These are phyloP conservation scores for Theocolax elegans DNA, from an alignment of 1,140 invertebrate genomes.

Conservation along the genomic window DNA sequence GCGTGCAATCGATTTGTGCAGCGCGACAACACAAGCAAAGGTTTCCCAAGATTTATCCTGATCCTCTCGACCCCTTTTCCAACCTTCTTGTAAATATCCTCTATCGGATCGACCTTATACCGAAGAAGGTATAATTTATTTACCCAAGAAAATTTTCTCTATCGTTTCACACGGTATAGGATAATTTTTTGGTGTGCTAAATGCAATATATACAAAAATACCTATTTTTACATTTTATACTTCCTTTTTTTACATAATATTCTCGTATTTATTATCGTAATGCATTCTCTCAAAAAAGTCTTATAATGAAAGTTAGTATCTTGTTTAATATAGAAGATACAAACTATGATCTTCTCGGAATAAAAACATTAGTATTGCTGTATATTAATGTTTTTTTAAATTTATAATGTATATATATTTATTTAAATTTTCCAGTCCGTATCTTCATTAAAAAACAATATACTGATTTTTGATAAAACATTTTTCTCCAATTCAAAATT, in stretches of 20 bases:
- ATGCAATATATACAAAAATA: background rate
- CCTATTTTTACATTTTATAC: background rate
- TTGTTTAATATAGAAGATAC: background rate
- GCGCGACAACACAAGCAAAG: background rate
- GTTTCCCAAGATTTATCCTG: background rate
- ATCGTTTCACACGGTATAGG: background rate
- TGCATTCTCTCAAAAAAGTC: background rate
- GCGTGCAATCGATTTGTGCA: background rate
- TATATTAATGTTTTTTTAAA: too few species aligned
- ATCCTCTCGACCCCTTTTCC: conserved; percentile 10
- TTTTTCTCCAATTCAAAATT: too few species aligned
- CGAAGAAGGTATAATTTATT: conserved; percentile 3
- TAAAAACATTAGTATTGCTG: background rate
- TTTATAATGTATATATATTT: too few species aligned
- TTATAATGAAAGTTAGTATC: background rate
- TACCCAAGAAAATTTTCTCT: background rate
- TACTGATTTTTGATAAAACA: too few species aligned
- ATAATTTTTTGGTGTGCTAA: background rate
- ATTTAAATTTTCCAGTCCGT: too few species aligned
- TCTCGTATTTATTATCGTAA: background rate
- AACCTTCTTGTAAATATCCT: background rate
- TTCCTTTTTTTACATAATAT: background rate
- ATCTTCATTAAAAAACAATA: too few species aligned
- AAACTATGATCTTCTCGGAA: background rate
- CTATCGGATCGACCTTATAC: background rate